Percentiles rank a stretch among this genome's conserved stretches.
Conservation (phyloP, 2,797 vertebrate genomes). For the Dryobates pubescens region DNA sequence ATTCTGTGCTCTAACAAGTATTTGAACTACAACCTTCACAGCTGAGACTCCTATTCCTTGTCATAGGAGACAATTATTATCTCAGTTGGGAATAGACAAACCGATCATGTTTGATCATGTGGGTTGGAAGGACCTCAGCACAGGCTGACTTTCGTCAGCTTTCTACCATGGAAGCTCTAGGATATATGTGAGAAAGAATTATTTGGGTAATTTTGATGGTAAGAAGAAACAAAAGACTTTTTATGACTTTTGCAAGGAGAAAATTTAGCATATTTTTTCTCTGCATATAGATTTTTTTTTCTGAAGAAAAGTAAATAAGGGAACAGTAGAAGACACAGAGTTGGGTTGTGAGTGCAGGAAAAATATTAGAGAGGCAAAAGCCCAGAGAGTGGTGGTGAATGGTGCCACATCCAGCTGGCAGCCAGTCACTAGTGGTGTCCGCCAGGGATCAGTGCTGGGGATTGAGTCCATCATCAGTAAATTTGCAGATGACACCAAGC, state of each 20-base stretch:
- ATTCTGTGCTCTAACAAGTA: slow-evolving; percentile 25
- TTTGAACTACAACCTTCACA: slow-evolving; percentile 55
- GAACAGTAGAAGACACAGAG: not conserved
- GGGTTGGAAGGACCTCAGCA: not conserved
- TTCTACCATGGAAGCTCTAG: not conserved
- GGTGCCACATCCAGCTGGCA: no score
- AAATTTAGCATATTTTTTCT: not conserved
- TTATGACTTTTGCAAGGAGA: not conserved
- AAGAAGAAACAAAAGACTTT: not conserved
- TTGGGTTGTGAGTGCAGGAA: not conserved
- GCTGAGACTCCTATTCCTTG: slow-evolving; percentile 20
- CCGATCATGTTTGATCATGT: not conserved
- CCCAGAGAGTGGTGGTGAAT: no score
- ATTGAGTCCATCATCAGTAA: no score
- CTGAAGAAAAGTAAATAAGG: not conserved
- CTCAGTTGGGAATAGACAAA: slow-evolving; percentile 24
- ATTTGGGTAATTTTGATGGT: not conserved
- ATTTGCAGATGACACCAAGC: no score
- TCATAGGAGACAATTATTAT: slow-evolving; percentile 28
- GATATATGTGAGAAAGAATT: not conserved
- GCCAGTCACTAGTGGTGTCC: no score
- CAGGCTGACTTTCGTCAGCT: not conserved
- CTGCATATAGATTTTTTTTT: not conserved
- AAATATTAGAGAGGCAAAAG: no score
- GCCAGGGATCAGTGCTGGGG: no score